These are phyloP conservation scores for Hydrophis major DNA, from an alignment of 2,797 vertebrate species.

Conservation along the genomic window DNA sequence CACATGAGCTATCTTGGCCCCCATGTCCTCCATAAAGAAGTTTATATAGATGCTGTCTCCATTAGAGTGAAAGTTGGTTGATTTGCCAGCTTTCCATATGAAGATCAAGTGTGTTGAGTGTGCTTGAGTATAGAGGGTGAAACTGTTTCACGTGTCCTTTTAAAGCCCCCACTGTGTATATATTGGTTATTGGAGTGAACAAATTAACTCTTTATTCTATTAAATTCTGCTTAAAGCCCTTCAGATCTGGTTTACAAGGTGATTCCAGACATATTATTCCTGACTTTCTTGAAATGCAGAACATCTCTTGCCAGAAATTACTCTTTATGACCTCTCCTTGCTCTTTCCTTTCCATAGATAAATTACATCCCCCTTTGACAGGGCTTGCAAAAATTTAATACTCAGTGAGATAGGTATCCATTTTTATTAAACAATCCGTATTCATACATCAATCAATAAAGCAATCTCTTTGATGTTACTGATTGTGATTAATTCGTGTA, in stretches of 20 bases:
- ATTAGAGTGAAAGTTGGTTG: not conserved
- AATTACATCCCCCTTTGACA: not conserved
- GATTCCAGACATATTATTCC: not conserved
- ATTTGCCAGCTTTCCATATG: not conserved
- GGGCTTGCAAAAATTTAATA: not conserved
- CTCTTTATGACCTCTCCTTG: not conserved
- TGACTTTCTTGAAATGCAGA: not conserved
- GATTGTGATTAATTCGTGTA: not conserved
- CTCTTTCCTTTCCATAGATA: not conserved
- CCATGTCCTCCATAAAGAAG: not conserved
- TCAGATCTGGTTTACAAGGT: not conserved
- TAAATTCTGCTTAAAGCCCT: not conserved
- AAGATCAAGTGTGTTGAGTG: not conserved
- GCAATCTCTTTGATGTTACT: not conserved
- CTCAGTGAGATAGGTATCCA: not conserved
- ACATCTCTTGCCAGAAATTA: not conserved
- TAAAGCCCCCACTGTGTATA: not conserved
- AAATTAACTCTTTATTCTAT: not conserved
- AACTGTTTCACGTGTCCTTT: not conserved
- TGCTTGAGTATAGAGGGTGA: not conserved
- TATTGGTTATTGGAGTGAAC: not conserved
- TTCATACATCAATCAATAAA: not conserved
- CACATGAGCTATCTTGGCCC: no score
- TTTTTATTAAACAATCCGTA: not conserved
- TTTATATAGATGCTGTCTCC: not conserved